Percentiles rank a stretch among this genome's conserved stretches.
These are phyloP conservation scores for Philhelius pedissequus DNA, from an alignment of 2,888 invertebrate genomes.

Conservation along the genomic window DNA sequence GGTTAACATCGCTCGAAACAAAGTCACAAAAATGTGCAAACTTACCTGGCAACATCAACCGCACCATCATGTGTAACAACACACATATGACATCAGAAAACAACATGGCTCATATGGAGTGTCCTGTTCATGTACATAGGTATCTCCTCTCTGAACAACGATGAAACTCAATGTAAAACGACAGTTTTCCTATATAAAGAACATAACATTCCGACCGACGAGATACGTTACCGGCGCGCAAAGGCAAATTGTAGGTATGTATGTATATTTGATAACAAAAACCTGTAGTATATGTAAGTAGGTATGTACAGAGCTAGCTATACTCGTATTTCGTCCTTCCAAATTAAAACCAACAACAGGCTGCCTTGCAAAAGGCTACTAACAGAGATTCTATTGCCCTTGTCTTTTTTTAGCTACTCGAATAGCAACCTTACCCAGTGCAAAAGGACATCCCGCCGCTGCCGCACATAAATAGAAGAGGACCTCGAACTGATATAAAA, in stretches of 20 bases:
- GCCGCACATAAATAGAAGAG: slow-evolving; percentile 41
- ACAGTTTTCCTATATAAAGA: too few species aligned
- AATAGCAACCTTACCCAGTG: slow-evolving; percentile 4
- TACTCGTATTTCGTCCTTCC: slow-evolving; percentile 54
- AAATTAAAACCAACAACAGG: slow-evolving; percentile 67
- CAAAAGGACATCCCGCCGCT: slow-evolving; percentile 14
- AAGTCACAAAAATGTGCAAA: slow-evolving; percentile 28
- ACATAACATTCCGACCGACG: too few species aligned
- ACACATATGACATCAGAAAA: background rate
- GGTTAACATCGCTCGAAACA: background rate
- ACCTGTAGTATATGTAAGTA: background rate
- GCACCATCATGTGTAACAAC: background rate
- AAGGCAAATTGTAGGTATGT: slow-evolving; percentile 30
- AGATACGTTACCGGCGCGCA: background rate
- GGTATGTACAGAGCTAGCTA: too few species aligned
- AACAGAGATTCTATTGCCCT: slow-evolving; percentile 5
- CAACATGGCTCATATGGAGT: background rate
- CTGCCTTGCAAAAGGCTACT: slow-evolving; percentile 36
- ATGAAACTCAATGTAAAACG: slow-evolving; percentile 19
- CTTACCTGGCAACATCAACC: slow-evolving; percentile 47
- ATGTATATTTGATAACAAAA: slow-evolving; percentile 31
- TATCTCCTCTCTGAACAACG: background rate
- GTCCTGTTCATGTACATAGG: too few species aligned
- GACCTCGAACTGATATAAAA: slow-evolving; percentile 20
- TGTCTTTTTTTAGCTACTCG: background rate